Base-by-base conservation (phyloP, 2,888 invertebrate genomes). In the Notocelia uddmanniana region DNA sequence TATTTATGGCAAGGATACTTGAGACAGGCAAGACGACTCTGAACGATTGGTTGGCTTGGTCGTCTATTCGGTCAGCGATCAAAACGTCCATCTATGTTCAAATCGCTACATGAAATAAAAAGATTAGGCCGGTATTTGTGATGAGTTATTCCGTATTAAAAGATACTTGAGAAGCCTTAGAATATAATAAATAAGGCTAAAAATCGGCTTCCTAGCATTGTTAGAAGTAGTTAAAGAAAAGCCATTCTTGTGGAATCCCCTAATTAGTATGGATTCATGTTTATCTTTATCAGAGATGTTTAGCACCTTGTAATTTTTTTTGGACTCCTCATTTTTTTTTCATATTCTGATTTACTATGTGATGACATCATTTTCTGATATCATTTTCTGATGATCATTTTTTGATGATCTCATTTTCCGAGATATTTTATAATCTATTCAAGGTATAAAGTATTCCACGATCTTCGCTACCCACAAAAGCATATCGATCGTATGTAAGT, bases 31-130 rank as follows among this genome's bases (percentile, higher is more conserved):
- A 1, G 88, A 89, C 3, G 85, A 88, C 73, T 87, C 89, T 0
- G 85, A 85, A 26, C 80, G 89, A 31, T 74, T 90, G 63, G 89
- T 86, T 10, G 87, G 88, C 3, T 84, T 91, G 85, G 82, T 90
- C 3, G 74, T 92, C 3, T 75, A 92, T 5, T 87, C 89, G 0
- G 82, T 89, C n/a, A 81, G 87, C 0, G 90, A 75, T 90, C 8
- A 85, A 85, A 0, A 76, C 85, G 48, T 75, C 81, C 23, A 84
- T 90, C 10, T 91, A 89, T 63, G 82, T 86, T 0, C 69, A 86
- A 3, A 78, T 89, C 0, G 89, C 86, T 0, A 79, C 88, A 0
- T 79, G 86, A 64, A 86, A 76, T 77, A 85, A 80, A 21, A 79
- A 84, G 1, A 73, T 76, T 9, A 87, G 79, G 31, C 81, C 86